Conservation (phyloP, 2,113 vertebrate genomes). For the Rhadina sibilatrix region DNA sequence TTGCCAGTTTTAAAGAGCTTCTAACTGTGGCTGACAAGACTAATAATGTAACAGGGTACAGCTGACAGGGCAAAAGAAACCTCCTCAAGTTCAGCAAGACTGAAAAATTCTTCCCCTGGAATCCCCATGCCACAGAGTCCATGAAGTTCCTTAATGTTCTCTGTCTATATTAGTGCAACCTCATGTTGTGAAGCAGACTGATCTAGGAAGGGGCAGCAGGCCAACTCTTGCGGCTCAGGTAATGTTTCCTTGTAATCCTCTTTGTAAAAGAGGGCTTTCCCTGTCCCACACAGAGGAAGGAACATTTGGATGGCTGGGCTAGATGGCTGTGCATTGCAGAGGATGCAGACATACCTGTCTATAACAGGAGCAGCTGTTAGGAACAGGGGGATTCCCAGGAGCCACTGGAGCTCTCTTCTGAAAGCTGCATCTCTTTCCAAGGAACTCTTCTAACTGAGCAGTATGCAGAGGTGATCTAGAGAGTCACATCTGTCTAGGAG, state of each 20-base stretch:
- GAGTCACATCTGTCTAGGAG: neutral
- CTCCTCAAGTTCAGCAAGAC: neutral
- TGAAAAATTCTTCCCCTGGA: neutral
- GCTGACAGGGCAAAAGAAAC: neutral
- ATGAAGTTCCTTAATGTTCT: neutral
- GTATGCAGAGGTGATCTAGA: neutral
- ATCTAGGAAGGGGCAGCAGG: neutral
- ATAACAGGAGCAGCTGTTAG: neutral
- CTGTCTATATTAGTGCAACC: neutral
- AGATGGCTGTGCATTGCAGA: neutral
- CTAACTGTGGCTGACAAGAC: neutral
- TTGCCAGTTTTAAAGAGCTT: neutral
- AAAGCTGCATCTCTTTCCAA: neutral
- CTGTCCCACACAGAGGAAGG: neutral
- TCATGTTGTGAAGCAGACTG: accelerated
- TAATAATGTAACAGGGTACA: neutral
- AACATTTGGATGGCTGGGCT: neutral
- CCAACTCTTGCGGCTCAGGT: neutral
- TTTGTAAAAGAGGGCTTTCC: neutral
- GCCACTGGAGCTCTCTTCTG: neutral
- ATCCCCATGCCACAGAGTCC: neutral
- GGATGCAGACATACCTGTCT: neutral
- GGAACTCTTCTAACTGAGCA: neutral
- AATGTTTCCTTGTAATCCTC: neutral
- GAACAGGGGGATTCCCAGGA: neutral